Conservation (phyloP, 2,888 invertebrate species). For the Cerastoderma edule region DNA sequence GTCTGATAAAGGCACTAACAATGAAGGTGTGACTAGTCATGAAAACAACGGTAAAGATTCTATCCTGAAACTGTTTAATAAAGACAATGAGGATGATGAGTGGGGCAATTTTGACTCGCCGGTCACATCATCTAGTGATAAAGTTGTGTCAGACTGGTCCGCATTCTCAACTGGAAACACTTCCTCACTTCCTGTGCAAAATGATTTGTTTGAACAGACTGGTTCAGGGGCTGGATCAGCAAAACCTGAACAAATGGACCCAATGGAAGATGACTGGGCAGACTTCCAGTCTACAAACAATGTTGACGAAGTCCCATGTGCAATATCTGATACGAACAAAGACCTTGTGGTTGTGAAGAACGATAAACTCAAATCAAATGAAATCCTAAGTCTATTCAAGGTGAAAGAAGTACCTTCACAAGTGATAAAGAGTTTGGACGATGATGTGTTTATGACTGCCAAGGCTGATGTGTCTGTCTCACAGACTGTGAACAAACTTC, state of each 20-base stretch:
- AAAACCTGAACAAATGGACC: background rate
- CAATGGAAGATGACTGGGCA: constrained; percentile 29
- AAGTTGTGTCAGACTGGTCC: constrained; percentile 46
- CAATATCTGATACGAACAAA: constrained; percentile 21
- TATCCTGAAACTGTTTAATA: background rate
- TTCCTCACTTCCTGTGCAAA: background rate
- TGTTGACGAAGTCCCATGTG: constrained; percentile 1
- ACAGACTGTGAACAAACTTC: constrained; percentile 37
- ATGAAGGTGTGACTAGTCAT: background rate
- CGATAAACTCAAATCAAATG: constrained; percentile 65
- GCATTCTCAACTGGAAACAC: constrained; percentile 36
- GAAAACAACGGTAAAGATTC: constrained; percentile 18
- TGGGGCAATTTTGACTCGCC: constrained; percentile 53
- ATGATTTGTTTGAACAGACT: background rate
- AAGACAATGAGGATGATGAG: constrained; percentile 47
- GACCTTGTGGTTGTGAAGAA: constrained; percentile 66
- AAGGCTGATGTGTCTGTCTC: constrained; percentile 20
- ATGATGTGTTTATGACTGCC: constrained; percentile 28
- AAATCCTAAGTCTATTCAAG: constrained; percentile 75
- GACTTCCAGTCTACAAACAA: constrained; percentile 36
- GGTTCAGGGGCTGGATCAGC: background rate
- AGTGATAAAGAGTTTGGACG: constrained; percentile 44
- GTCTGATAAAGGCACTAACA: background rate
- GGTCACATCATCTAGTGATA: background rate
- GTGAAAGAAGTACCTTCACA: constrained; percentile 64